phyloP scores from a whole-genome alignment of 2,113 vertebrate genomes.

The Calyptomena viridis region DNA sequence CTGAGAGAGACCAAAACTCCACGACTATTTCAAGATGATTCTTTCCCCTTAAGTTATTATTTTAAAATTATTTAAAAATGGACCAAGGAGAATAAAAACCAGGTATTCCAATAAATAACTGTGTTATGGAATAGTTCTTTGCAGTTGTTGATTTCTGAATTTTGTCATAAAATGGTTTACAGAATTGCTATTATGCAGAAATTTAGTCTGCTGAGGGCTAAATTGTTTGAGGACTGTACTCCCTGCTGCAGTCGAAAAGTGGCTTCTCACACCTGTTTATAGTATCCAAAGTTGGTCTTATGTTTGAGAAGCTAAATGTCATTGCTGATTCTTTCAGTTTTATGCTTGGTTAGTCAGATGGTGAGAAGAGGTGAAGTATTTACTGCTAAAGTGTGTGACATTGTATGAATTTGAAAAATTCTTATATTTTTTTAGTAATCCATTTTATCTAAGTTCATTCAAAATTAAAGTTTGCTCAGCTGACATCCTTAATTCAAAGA shows the following conservation, averaged over 20 bases:
- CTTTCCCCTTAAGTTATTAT: background rate
- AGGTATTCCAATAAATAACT: background rate
- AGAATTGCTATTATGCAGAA: background rate
- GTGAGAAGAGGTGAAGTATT: background rate
- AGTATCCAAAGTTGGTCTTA: background rate
- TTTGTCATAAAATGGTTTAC: background rate
- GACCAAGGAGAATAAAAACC: background rate
- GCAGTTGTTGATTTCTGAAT: background rate
- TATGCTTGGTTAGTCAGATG: background rate
- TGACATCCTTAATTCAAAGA: constrained; percentile 10
- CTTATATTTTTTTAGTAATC: background rate
- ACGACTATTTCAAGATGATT: background rate
- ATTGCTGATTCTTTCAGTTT: background rate
- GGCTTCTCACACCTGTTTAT: background rate
- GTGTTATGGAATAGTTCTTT: background rate
- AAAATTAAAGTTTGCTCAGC: constrained; percentile 9
- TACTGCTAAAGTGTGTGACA: background rate
- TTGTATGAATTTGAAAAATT: background rate
- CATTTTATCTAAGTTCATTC: background rate
- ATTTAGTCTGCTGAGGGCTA: background rate
- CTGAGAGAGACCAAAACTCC: background rate
- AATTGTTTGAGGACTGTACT: background rate
- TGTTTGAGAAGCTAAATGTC: background rate
- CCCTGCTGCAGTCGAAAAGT: background rate
- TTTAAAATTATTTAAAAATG: constrained; percentile 16